These are phyloP conservation scores for Aplidium turbinatum DNA, from an alignment of 23 tunicate genomes.

Conservation along the genomic window DNA sequence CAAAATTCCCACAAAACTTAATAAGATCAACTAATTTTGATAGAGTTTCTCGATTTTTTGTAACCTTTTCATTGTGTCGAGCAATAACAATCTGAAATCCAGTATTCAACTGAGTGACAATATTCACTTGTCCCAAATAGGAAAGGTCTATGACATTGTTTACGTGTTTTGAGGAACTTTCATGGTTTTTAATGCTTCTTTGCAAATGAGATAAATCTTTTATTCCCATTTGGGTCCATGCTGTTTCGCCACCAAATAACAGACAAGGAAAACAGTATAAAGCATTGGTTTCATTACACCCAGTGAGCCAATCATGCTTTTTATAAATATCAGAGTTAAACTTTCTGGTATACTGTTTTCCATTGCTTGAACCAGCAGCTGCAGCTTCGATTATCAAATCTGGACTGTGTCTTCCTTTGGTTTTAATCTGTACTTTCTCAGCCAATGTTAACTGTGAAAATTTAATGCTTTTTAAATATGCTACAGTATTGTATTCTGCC, in stretches of 20 bases:
- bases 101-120: neutral
- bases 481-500: neutral
- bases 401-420: neutral
- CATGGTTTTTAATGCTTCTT: constrained; percentile 8
- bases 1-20: constrained; percentile 22
- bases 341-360: neutral
- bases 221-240: constrained; percentile 5
- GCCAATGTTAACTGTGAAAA: neutral
- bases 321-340: constrained; percentile 10
- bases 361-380: neutral
- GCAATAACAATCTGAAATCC: neutral
- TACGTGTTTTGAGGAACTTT: neutral
- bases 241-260: neutral
- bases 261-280: constrained; percentile 25
- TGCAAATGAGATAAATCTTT: neutral
- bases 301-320: constrained; percentile 17
- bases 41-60: constrained; percentile 20
- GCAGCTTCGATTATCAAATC: neutral
- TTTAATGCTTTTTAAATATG: neutral
- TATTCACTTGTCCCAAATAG: neutral
- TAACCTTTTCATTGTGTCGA: neutral
- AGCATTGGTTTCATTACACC: constrained; percentile 12
- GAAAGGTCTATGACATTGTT: constrained; percentile 4
- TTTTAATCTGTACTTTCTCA: constrained; percentile 9
- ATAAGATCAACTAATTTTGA: constrained; percentile 14